Evolutionary conservation across 2,888 invertebrate genomes (phyloP), one percentile per base, ranked within the genome.

Genomic region (Chloromyia formosa): DNA sequence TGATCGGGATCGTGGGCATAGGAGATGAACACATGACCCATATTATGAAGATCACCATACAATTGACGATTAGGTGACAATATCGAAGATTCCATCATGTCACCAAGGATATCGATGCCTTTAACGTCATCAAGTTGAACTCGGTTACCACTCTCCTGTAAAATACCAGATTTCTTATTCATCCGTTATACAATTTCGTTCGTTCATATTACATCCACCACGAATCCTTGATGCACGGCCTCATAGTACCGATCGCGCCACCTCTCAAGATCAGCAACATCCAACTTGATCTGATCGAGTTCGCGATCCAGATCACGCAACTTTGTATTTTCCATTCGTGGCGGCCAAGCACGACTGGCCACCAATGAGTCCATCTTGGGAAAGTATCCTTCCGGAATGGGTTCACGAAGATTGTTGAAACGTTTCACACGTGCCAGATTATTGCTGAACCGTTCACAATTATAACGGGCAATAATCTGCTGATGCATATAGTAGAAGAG

Each of bases 401-500:
- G 90, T 10, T 88, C 87, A 1, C 89, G 87, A 84, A 91, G 89
- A 82, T 93, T 88, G 77, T 87, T 87, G 78, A 88, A 88, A 0
- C 90, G 88, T 18, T 85, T 85, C 1, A 90, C 90, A 0, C 91
- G 88, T 0, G 86, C 81, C 79, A 94, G 82, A 1, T 87, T 87
- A 82, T 93, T 92, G 82, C 90, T 91, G 74, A 93, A 82, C 1
- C 94, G 89, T 83, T 93, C 93, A 71, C 87, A 82, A 81, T 93
- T 93, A 85, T 92, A 93, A 79, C 92, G 91, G 4, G 80, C 80
- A 0, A 81, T 56, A 5, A 81, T 73, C 76, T 92, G 91, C 81
- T 91, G 88, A 80, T 93, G 92, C 92, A 92, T 92, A 80, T 92
- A 92, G 80, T 90, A 94, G 86, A 93, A 93, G 18, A 94, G 87